phyloP scores from a whole-genome alignment of 2,888 invertebrate species.

The Platypus cylindrus region DNA sequence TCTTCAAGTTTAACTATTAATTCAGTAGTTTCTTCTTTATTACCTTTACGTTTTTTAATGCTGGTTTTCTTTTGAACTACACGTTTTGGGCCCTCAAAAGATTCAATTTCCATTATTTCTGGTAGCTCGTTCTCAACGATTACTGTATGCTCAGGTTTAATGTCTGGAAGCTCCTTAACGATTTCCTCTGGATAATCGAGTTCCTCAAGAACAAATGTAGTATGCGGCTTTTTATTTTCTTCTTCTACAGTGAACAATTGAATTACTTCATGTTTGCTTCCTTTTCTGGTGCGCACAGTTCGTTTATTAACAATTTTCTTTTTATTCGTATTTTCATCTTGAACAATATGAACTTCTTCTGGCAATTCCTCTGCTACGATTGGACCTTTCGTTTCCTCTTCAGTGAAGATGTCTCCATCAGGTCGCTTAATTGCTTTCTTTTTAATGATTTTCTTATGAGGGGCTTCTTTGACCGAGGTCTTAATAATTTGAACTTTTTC shows the following conservation, averaged over 20 bases:
- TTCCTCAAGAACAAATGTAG: slow-evolving; percentile 30
- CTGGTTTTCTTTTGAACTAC: slow-evolving; percentile 26
- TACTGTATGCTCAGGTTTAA: slow-evolving; percentile 18
- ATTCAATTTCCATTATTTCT: slow-evolving; percentile 20
- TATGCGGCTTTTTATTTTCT: slow-evolving; percentile 30
- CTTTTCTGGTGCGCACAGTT: slow-evolving; percentile 33
- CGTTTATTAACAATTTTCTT: slow-evolving; percentile 29
- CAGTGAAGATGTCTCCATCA: slow-evolving; percentile 9
- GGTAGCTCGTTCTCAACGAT: slow-evolving; percentile 20
- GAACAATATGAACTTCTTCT: slow-evolving; percentile 29
- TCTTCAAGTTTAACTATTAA: slow-evolving; percentile 23
- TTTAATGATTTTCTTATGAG: slow-evolving; percentile 14
- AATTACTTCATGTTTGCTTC: slow-evolving; percentile 25
- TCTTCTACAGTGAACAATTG: slow-evolving; percentile 32
- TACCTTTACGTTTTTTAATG: slow-evolving; percentile 33
- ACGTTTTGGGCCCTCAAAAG: slow-evolving; percentile 11
- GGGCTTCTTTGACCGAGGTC: slow-evolving; percentile 21
- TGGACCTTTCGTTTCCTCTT: slow-evolving; percentile 16
- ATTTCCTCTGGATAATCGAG: slow-evolving; percentile 21
- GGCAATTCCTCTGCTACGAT: slow-evolving; percentile 29
- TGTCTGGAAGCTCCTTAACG: slow-evolving; percentile 27
- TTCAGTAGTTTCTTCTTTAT: slow-evolving; percentile 32
- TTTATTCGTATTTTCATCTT: slow-evolving; percentile 23
- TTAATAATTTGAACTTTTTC: slow-evolving; percentile 14
- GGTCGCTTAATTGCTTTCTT: slow-evolving; percentile 12